Evolutionary conservation across 2,113 vertebrate species (phyloP).

Genomic region (Laticauda laticaudata): DNA sequence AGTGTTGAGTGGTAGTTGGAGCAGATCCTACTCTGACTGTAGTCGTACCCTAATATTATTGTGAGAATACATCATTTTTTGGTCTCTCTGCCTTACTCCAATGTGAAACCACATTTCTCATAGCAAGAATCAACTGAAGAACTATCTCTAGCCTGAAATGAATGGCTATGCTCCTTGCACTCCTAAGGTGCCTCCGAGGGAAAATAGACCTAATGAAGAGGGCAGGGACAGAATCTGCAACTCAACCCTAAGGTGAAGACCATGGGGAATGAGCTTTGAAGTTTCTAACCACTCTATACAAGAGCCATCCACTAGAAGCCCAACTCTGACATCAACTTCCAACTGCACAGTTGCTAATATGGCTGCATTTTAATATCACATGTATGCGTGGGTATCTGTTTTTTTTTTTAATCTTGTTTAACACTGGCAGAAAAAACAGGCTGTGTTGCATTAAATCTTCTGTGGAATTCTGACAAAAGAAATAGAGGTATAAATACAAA

Average conservation of each 20-base stretch:
- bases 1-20: background rate
- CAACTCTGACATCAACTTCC: background rate
- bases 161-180: background rate
- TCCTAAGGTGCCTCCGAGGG: background rate
- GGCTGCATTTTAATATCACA: background rate
- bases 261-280: background rate
- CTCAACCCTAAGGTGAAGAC: background rate
- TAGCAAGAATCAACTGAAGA: background rate
- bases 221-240: background rate
- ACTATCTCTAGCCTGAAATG: background rate
- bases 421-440: background rate
- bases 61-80: background rate
- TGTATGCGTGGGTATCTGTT: background rate
- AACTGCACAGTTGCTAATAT: background rate
- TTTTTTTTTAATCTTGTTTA: background rate
- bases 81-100: background rate
- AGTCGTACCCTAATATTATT: background rate
- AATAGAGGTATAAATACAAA: background rate
- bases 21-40: background rate
- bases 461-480: background rate
- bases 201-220: background rate
- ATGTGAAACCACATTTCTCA: background rate
- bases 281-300: background rate
- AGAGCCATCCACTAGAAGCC: background rate
- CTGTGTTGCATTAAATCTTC: background rate